These are phyloP conservation scores for Leptarthrus brevirostris DNA, from an alignment of 2,888 invertebrate genomes.

Conservation along the genomic window DNA sequence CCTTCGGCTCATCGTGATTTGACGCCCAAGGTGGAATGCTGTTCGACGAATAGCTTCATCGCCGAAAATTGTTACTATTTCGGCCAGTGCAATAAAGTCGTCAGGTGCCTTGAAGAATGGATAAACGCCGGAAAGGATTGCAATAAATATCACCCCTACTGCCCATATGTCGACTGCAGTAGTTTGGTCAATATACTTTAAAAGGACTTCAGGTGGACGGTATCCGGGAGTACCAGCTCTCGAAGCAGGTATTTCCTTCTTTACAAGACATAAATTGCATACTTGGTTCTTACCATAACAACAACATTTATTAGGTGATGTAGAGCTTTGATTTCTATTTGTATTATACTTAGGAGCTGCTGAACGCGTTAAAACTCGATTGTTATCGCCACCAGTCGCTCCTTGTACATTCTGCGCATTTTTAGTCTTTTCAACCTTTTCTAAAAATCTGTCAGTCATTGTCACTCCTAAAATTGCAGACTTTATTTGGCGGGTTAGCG, in stretches of 20 bases:
- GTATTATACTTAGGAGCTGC: conserved; percentile 60
- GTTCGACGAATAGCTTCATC: conserved; percentile 75
- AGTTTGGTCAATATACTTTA: conserved; percentile 83
- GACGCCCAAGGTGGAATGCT: conserved; percentile 73
- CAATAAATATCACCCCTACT: conserved; percentile 84
- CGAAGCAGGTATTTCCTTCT: conserved; percentile 77
- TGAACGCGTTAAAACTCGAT: conserved; percentile 38
- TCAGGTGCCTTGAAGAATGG: conserved; percentile 87
- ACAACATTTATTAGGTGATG: conserved; percentile 68
- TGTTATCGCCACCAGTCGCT: not conserved
- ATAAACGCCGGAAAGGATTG: conserved; percentile 81
- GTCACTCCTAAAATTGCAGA: conserved; percentile 56
- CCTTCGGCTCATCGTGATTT: conserved; percentile 69
- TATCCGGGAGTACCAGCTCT: conserved; percentile 92
- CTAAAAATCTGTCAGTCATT: conserved; percentile 57
- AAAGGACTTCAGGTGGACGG: conserved; percentile 85
- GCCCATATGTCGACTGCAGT: conserved; percentile 93
- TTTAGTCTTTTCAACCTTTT: conserved; percentile 51
- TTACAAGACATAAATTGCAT: conserved; percentile 75
- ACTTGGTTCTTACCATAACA: conserved; percentile 77
- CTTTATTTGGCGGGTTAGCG: conserved; percentile 56
- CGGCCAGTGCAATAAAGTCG: conserved; percentile 82
- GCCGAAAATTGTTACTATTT: conserved; percentile 84
- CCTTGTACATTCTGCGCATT: not conserved
- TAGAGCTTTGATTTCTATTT: conserved; percentile 57